Base-by-base conservation (phyloP, 2,888 invertebrate species). In the Aradus depressus region DNA sequence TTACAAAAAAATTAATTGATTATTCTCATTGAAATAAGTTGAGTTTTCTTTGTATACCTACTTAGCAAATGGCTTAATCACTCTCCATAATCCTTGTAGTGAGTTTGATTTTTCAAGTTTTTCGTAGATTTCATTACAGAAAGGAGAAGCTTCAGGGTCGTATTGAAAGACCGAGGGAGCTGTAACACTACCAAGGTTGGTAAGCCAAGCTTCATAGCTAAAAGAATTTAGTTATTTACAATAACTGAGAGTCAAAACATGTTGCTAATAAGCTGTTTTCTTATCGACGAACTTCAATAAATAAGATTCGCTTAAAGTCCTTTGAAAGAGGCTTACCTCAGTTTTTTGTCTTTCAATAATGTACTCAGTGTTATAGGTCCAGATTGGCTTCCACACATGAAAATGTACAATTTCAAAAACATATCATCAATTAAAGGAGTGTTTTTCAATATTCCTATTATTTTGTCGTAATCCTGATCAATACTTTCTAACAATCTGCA, bases 31-130 rank as follows among this genome's bases (percentile, higher is more conserved):
- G 25, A 14, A 26, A 42, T 34, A 14, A 6, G 2, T 10, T 16
- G 31, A 4, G 31, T 10, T 31, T 19, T 16, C 3, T 8, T 5
- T n/a, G 4, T 21, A 16, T 1, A 45, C 54, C 34, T 56, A 64
- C 64, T 63, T 61, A 2, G 73, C 62, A 54, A 72, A 68, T 2
- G 74, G 73, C 54, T 72, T 70, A 31, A 74, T 55, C 53, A 71
- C 68, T 16, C 45, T 32, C 56, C 56, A 56, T 14, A 54, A 26
- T 22, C 51, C 44, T 41, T 51, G 38, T n/a, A 54, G 38, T 3
- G 34, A 22, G 12, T 48, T 48, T 16, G 43, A 50, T 10, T 49
- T 53, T 48, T 56, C 52, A 3, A 56, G 21, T 18, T 54, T 39
- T 50, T 50, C 34, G 37, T 53, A 56, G 22, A 56, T 39, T 31